phyloP scores from a whole-genome alignment of 2,113 vertebrate species.

The Vidua macroura region DNA sequence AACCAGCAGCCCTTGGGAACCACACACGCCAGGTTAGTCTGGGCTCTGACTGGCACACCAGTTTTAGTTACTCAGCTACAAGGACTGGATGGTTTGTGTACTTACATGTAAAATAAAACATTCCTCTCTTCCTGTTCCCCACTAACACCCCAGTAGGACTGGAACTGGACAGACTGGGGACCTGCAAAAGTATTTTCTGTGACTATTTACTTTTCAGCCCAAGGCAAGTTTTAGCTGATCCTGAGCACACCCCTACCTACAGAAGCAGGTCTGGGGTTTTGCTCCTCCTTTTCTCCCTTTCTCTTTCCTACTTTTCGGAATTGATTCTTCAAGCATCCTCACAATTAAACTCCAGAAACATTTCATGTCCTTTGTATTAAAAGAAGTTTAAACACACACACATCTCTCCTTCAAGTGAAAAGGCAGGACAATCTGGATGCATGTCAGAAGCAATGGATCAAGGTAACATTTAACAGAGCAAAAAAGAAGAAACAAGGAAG shows the following conservation, averaged over 20 bases:
- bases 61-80: background rate
- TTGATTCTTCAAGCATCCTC: background rate
- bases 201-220: background rate
- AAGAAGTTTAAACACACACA: background rate
- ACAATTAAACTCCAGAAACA: background rate
- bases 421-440: background rate
- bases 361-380: background rate
- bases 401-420: background rate
- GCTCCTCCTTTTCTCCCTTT: background rate
- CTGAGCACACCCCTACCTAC: background rate
- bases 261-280: background rate
- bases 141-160: background rate
- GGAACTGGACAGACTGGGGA: background rate
- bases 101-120: background rate
- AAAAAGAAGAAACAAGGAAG: background rate
- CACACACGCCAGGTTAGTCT: background rate
- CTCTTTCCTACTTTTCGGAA: background rate
- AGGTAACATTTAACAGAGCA: slow-evolving; percentile 9
- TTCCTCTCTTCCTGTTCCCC: background rate
- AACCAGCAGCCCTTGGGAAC: background rate
- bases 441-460: background rate
- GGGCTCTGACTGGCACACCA: background rate
- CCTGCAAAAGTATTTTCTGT: background rate
- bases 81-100: background rate
- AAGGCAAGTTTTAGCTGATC: background rate